Conservation (phyloP, 1,140 invertebrate species). For the Drosophila tropicalis region DNA sequence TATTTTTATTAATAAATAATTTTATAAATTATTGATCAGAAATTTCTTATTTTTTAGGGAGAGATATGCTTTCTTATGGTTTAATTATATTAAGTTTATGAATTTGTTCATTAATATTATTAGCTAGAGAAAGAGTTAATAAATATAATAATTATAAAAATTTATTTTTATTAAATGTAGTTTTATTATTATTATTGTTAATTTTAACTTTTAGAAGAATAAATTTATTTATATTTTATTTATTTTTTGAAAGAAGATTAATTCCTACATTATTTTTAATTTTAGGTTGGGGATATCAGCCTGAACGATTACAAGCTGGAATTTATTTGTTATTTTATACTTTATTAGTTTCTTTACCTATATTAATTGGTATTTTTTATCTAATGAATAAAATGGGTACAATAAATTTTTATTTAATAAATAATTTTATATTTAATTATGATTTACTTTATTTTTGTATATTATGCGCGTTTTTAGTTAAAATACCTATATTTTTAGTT, state of each 20-base stretch:
- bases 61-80: constrained; percentile 84
- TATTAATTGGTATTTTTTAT: too few relatives aligned
- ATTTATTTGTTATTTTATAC: too few relatives aligned
- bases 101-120: constrained; percentile 84
- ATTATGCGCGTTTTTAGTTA: too few relatives aligned
- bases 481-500: too few relatives aligned
- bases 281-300: too few relatives aligned
- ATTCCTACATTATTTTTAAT: constrained; percentile 87
- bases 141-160: constrained; percentile 83
- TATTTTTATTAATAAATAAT: constrained; percentile 83
- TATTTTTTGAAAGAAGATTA: constrained; percentile 87
- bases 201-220: constrained; percentile 84
- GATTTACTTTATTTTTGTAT: too few relatives aligned
- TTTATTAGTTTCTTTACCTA: too few relatives aligned
- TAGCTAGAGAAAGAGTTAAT: constrained; percentile 84
- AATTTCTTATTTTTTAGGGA: constrained; percentile 83
- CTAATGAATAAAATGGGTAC: too few relatives aligned
- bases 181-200: constrained; percentile 85
- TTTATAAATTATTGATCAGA: constrained; percentile 71
- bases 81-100: constrained; percentile 84
- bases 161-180: constrained; percentile 84
- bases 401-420: too few relatives aligned
- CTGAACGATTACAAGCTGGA: too few relatives aligned
- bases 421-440: too few relatives aligned
- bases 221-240: constrained; percentile 87